Evolutionary conservation across 2,888 invertebrate species (phyloP).

Genomic region (Tetropium fuscum): DNA sequence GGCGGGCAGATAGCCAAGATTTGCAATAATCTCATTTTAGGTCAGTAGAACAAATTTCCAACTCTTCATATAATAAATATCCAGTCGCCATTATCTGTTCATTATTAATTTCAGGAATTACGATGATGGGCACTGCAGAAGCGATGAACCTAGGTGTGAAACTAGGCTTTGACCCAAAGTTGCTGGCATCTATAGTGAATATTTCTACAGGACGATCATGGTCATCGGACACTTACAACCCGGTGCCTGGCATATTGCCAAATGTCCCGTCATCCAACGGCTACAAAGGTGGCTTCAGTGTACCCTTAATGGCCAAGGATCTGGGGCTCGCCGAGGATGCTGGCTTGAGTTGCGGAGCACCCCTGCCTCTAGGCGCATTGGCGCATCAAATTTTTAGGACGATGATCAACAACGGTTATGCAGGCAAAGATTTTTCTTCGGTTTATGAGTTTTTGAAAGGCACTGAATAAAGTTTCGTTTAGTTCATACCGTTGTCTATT

Average conservation of each 20-base stretch:
- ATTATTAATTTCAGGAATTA: slow-evolving; percentile 64
- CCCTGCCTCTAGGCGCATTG: slow-evolving; percentile 89
- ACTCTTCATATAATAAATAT: no score
- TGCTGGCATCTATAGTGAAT: slow-evolving; percentile 90
- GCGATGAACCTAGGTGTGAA: slow-evolving; percentile 96
- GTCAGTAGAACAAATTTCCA: slow-evolving; percentile 28
- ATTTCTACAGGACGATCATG: slow-evolving; percentile 96
- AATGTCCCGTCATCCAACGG: slow-evolving; percentile 88
- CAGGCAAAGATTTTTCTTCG: slow-evolving; percentile 92
- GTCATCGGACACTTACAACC: slow-evolving; percentile 97
- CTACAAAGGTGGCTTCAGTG: slow-evolving; percentile 88
- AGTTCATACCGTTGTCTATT: no score
- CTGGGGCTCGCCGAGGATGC: slow-evolving; percentile 91
- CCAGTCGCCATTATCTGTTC: no score
- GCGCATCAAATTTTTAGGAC: slow-evolving; percentile 92
- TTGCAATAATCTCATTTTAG: slow-evolving; percentile 97
- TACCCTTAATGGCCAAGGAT: slow-evolving; percentile 93
- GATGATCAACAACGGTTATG: slow-evolving; percentile 82
- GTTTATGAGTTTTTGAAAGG: slow-evolving; percentile 88
- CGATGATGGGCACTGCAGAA: slow-evolving; percentile 96
- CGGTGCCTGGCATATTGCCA: slow-evolving; percentile 91
- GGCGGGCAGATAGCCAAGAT: slow-evolving; percentile 96
- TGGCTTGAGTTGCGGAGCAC: slow-evolving; percentile 81
- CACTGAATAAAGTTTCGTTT: slow-evolving; percentile 35
- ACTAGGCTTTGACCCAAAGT: slow-evolving; percentile 89